phyloP scores from a whole-genome alignment of 2,888 invertebrate species.

The Abrostola triplasia region DNA sequence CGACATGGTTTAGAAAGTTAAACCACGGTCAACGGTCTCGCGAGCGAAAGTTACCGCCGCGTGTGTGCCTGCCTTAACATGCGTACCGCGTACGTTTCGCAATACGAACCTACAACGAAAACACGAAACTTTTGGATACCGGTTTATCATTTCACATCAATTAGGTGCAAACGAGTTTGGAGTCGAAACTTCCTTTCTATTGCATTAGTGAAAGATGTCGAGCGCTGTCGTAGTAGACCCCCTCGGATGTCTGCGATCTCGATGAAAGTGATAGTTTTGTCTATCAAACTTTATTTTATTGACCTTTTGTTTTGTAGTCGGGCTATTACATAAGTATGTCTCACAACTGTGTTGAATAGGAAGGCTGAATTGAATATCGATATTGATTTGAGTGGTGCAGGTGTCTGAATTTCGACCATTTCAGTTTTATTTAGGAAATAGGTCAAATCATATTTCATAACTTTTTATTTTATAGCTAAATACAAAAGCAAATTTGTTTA shows the following conservation, averaged over 20 bases:
- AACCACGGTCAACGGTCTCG: slow-evolving; percentile 86
- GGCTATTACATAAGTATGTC: slow-evolving; percentile 20
- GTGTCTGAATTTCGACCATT: slow-evolving; percentile 13
- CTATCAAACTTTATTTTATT: slow-evolving; percentile 33
- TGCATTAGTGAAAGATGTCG: slow-evolving; percentile 28
- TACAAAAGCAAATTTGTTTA: no score
- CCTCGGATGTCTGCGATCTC: slow-evolving; percentile 42
- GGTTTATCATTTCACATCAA: slow-evolving; percentile 45
- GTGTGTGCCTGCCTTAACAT: slow-evolving; percentile 72
- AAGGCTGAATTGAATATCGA: neutral
- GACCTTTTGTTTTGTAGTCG: slow-evolving; percentile 21
- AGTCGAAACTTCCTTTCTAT: slow-evolving; percentile 49
- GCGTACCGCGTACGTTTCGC: slow-evolving; percentile 70
- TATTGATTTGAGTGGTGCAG: slow-evolving; percentile 20
- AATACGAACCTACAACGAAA: slow-evolving; percentile 55
- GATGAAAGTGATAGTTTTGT: slow-evolving; percentile 74
- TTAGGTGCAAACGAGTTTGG: slow-evolving; percentile 23
- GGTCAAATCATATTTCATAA: slow-evolving; percentile 27
- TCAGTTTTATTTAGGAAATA: slow-evolving; percentile 17
- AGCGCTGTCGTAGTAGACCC: slow-evolving; percentile 22
- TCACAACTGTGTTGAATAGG: slow-evolving; percentile 4
- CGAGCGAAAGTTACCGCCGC: slow-evolving; percentile 81
- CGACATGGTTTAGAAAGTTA: slow-evolving; percentile 87
- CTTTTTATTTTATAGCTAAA: neutral
- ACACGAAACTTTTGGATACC: slow-evolving; percentile 52